phyloP scores from a whole-genome alignment of 2,113 vertebrate genomes.

The Bettongia penicillata region DNA sequence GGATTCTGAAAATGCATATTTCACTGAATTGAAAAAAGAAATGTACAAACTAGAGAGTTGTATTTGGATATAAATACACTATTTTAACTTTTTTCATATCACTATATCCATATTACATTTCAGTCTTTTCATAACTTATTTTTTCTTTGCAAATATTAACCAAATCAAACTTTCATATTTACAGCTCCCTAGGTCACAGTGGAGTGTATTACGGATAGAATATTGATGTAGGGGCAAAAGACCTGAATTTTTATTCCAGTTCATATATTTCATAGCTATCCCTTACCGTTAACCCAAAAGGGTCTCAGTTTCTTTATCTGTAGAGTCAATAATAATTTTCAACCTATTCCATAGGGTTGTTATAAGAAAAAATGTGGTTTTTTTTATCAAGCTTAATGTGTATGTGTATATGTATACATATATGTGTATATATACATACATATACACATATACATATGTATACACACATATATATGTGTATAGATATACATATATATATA shows the following conservation, averaged over 20 bases:
- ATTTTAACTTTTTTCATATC: neutral
- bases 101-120: neutral
- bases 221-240: neutral
- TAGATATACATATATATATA: too few species aligned
- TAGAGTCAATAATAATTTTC: neutral
- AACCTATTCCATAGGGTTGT: neutral
- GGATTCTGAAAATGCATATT: neutral
- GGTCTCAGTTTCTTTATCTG: neutral
- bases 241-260: neutral
- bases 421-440: too few species aligned
- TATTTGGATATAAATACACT: neutral
- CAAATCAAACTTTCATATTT: neutral
- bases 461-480: neutral
- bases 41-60: neutral
- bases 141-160: neutral
- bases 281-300: neutral
- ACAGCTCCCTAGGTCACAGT: neutral
- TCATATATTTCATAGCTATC: neutral
- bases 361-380: too few species aligned
- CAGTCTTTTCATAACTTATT: neutral
- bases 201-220: neutral
- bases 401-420: too few species aligned
- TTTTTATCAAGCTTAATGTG: neutral
- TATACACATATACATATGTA: too few species aligned
- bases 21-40: neutral